phyloP scores from a whole-genome alignment of 2,888 invertebrate species.

The Diploptera punctata region DNA sequence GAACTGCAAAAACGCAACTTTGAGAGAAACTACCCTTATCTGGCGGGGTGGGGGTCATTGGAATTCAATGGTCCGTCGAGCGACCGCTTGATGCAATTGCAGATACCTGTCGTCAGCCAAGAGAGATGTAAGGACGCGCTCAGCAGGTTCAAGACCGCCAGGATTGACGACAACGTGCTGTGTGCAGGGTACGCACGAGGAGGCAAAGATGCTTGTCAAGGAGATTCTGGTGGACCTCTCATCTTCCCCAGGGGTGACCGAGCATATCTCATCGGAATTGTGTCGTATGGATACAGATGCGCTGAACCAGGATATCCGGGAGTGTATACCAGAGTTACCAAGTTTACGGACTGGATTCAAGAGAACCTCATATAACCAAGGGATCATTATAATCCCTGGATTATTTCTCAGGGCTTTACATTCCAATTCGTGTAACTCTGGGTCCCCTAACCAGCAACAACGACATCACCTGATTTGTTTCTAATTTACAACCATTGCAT shows the following conservation, averaged over 20 bases:
- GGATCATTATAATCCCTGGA: too few species aligned
- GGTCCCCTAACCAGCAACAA: too few species aligned
- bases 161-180: constrained; percentile 67
- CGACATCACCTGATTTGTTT: too few species aligned
- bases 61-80: constrained; percentile 72
- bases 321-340: constrained; percentile 72
- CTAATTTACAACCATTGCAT: too few species aligned
- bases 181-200: constrained; percentile 73
- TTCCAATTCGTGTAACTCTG: too few species aligned
- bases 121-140: constrained; percentile 66
- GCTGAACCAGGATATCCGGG: constrained; percentile 68
- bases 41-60: constrained; percentile 85
- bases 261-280: constrained; percentile 69
- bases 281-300: constrained; percentile 69
- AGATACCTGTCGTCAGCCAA: constrained; percentile 72
- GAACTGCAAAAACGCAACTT: constrained; percentile 62
- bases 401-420: too few species aligned
- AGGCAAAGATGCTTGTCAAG: constrained; percentile 72
- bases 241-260: constrained; percentile 62
- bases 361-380: too few species aligned
- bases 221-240: constrained; percentile 84
- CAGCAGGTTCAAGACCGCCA: constrained; percentile 59
- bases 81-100: constrained; percentile 68
- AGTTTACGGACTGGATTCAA: constrained; percentile 71
- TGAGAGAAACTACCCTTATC: constrained; percentile 67